Evolutionary conservation across 2,888 invertebrate species (phyloP).

Genomic region (Magallana nippona): DNA sequence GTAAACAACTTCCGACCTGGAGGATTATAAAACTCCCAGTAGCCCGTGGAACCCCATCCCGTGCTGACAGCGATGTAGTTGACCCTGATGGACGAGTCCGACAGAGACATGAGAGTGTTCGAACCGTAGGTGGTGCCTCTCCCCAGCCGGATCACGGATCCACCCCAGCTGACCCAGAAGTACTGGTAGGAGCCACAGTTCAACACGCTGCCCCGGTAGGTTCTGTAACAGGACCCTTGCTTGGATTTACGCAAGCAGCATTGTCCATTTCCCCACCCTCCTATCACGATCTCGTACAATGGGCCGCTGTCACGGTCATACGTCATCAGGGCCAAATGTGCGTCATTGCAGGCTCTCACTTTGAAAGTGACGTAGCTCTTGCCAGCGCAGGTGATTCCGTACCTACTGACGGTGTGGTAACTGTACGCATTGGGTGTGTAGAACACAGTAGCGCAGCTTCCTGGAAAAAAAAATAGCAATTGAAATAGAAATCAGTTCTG

Average conservation of each 20-base stretch:
- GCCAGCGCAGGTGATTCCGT: constrained; percentile 3
- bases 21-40: constrained; percentile 14
- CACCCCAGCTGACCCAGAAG: constrained; percentile 34
- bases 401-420: constrained; percentile 26
- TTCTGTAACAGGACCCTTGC: constrained; percentile 23
- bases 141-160: constrained; percentile 7
- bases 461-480: not conserved
- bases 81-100: not conserved
- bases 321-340: constrained; percentile 36
- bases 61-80: constrained; percentile 25
- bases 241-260: constrained; percentile 21
- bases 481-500: no score
- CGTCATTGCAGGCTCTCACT: constrained; percentile 34
- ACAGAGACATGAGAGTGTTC: constrained; percentile 10
- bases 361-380: constrained; percentile 11
- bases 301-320: constrained; percentile 4
- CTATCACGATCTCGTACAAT: constrained; percentile 34
- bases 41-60: constrained; percentile 29
- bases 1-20: not conserved
- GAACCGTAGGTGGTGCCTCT: constrained; percentile 32
- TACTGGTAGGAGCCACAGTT: constrained; percentile 14
- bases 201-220: not conserved
- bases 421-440: constrained; percentile 28
- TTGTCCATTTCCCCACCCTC: constrained; percentile 34
- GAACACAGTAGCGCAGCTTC: not conserved